Evolutionary conservation across 2,888 invertebrate species (phyloP), one percentile per base, ranked within the genome.

Genomic region (Ennomos fuscantarius): DNA sequence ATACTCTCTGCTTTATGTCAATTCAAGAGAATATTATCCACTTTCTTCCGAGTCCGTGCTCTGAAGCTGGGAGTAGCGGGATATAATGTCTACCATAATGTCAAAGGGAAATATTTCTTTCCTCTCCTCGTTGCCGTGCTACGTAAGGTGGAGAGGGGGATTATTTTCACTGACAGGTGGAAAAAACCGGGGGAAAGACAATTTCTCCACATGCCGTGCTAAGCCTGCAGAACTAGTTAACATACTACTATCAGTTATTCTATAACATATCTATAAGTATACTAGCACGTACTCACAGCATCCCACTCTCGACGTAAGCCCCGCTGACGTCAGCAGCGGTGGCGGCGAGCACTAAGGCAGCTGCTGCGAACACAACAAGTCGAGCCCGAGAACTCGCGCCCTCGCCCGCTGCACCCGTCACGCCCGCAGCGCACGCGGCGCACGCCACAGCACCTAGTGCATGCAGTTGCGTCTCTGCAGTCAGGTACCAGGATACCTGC

Each of bases 401-500:
- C 24, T 65, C 76, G 48, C 95, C 92, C 56, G 95, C 80, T 62
- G 81, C 78, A 62, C 89, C 86, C 34, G 95, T 89, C 37, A 96
- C 82, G 34, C 24, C 94, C 40, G 95, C 47, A 15, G 65, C 76
- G 49, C 95, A 92, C 56, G 95, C 80, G 61, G 82, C 78, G 62
- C 89, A 86, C 35, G 95, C 89, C 37, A 96, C 82, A 34, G 95
- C 95, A 13, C 96, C 95, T 11, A 94, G 78, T 32, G 94, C 90
- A 83, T 96, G 96, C 74, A 96, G 94, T 75, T 96, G 96, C 0
- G 95, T 95, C 83, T 96, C 96, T 70, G 95, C 93, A 0, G 96
- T 95, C 48, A 96, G 84, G 80, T 95, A 96, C 96, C 96, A 96
- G 56, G 96, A 96, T 93, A 96, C 94, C 50, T 95, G 91, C 95